Evolutionary conservation across 2,113 vertebrate genomes (phyloP).

Genomic region (Elephantulus edwardii): DNA sequence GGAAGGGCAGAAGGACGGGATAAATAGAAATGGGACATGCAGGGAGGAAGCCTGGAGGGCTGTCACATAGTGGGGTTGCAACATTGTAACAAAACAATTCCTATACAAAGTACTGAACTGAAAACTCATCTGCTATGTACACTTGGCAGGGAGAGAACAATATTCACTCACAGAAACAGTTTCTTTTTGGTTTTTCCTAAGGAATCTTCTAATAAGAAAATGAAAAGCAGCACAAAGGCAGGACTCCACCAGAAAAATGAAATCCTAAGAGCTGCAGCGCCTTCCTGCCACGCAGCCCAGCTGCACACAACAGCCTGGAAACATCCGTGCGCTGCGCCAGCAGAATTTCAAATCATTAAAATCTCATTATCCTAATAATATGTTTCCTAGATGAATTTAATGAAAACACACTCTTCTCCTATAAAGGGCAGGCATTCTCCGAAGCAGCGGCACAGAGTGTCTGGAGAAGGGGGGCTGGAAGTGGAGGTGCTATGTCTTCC

Average conservation of each 20-base stretch:
- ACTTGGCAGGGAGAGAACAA: too few relatives aligned
- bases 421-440: neutral
- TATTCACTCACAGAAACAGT: too few relatives aligned
- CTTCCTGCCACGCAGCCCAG: conserved; percentile 5
- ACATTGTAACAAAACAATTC: too few relatives aligned
- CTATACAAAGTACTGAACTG: too few relatives aligned
- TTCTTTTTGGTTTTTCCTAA: neutral
- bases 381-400: conserved; percentile 13
- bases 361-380: conserved; percentile 59
- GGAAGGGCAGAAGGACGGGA: too few relatives aligned
- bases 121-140: too few relatives aligned
- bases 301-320: conserved; percentile 23
- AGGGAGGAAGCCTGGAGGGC: too few relatives aligned
- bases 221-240: neutral
- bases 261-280: neutral
- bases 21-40: too few relatives aligned
- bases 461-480: rapidly evolving
- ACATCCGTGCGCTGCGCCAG: neutral
- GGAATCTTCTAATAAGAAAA: neutral
- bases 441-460: neutral
- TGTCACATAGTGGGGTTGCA: too few relatives aligned
- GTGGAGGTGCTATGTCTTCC: neutral
- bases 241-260: neutral
- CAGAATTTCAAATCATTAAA: conserved; percentile 60
- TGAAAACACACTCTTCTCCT: conserved; percentile 7